A percentile compares a stretch with the other conserved stretches of the same genome.
phyloP scores from a whole-genome alignment of 2,113 vertebrate genomes.

The Lota lota region DNA sequence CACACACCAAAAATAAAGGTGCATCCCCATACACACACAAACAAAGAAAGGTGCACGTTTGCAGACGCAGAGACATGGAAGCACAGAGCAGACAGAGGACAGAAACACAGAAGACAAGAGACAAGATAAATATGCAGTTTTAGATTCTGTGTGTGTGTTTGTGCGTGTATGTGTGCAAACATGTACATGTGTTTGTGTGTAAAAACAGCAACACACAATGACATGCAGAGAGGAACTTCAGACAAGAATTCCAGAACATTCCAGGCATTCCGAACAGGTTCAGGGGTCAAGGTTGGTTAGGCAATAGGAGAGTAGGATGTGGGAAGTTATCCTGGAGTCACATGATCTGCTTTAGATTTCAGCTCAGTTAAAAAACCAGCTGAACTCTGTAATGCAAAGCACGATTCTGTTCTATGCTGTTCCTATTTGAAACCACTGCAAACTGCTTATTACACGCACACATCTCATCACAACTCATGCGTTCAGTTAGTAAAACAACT shows the following conservation, averaged over 20 bases:
- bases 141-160: neutral
- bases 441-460: no score
- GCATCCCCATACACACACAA: neutral
- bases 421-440: no score
- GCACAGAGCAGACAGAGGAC: neutral
- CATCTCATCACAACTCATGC: neutral
- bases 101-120: neutral
- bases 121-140: slow-evolving; percentile 1
- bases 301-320: no score
- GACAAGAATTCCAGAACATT: slow-evolving; percentile 63
- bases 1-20: neutral
- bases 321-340: no score
- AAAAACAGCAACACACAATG: slow-evolving; percentile 18
- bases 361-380: neutral
- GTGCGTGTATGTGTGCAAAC: neutral
- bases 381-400: no score
- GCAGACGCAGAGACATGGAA: neutral
- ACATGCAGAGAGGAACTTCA: slow-evolving; percentile 65
- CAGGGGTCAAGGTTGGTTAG: neutral
- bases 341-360: no score
- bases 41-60: no score
- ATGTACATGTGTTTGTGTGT: slow-evolving; percentile 16
- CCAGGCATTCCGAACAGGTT: slow-evolving; percentile 62
- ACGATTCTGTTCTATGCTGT: no score
- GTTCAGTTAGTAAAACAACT: slow-evolving; percentile 46